A percentile compares a stretch with the other conserved stretches of the same genome.
phyloP scores from a whole-genome alignment of 2,113 vertebrate genomes.

The Bubo bubo region DNA sequence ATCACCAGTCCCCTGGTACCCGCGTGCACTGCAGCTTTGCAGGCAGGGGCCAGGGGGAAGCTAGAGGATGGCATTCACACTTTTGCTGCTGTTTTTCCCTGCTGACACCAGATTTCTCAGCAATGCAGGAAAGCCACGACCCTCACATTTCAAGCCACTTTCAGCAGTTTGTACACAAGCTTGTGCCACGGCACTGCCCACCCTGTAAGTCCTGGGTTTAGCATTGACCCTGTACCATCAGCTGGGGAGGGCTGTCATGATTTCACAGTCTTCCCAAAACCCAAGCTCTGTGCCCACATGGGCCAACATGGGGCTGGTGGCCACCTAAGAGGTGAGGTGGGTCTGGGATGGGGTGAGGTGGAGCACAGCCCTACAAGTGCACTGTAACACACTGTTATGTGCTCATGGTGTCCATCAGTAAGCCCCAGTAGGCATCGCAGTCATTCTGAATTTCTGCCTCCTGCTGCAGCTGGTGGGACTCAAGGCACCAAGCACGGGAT shows the following conservation, averaged over 20 bases:
- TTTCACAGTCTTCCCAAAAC: neutral
- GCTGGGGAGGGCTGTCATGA: neutral
- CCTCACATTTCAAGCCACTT: neutral
- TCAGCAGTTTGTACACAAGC: neutral
- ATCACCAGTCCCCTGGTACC: neutral
- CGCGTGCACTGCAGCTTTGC: neutral
- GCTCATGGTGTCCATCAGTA: fast-evolving
- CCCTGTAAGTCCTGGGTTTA: fast-evolving
- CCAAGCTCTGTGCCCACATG: too few relatives aligned
- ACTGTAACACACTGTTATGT: fast-evolving
- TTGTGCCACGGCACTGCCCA: neutral
- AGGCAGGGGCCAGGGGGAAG: neutral
- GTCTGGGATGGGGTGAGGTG: neutral
- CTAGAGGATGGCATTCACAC: fast-evolving
- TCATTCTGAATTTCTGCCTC: neutral
- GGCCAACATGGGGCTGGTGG: neutral
- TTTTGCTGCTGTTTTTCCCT: fast-evolving
- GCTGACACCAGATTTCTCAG: neutral
- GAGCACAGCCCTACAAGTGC: neutral
- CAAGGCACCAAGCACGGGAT: neutral
- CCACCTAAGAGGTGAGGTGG: neutral
- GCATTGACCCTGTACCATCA: too few relatives aligned
- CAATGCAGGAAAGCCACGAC: fast-evolving
- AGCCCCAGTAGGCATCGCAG: too few relatives aligned
- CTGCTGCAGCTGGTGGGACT: neutral